phyloP scores from a whole-genome alignment of 2,797 vertebrate species.

The Rhinogobio ventralis region DNA sequence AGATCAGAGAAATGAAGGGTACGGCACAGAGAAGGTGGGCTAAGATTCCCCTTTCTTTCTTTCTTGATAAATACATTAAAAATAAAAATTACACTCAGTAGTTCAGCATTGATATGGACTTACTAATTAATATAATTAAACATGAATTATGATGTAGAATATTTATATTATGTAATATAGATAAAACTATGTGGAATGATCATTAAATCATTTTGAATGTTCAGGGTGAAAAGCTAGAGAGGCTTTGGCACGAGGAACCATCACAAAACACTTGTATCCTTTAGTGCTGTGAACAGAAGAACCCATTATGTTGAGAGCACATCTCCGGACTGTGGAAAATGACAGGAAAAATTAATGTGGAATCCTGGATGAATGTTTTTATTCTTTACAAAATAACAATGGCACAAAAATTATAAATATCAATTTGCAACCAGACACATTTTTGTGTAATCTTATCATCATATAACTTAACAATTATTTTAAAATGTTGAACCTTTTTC shows the following conservation, averaged over 20 bases:
- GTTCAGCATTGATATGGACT: neutral
- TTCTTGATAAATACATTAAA: too few relatives aligned
- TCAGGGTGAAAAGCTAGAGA: neutral
- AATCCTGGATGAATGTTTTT: neutral
- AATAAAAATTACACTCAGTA: too few relatives aligned
- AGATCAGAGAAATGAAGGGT: constrained; percentile 19
- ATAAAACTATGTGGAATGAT: neutral
- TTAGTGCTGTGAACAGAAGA: neutral
- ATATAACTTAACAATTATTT: neutral
- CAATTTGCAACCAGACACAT: neutral
- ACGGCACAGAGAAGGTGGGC: neutral
- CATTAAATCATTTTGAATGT: constrained; percentile 6
- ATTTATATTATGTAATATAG: neutral
- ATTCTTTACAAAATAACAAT: neutral
- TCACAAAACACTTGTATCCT: constrained; percentile 19
- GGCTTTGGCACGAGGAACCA: neutral
- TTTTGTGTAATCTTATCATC: neutral
- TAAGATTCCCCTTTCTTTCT: neutral
- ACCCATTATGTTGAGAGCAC: neutral
- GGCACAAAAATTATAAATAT: neutral
- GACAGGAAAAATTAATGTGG: neutral
- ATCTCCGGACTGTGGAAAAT: neutral
- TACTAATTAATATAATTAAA: neutral
- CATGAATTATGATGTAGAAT: neutral
- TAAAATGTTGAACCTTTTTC: neutral